A percentile compares a stretch with the other conserved stretches of the same genome.
Conservation (phyloP, 2,888 invertebrate genomes). For the Tricholauxania praeusta region DNA sequence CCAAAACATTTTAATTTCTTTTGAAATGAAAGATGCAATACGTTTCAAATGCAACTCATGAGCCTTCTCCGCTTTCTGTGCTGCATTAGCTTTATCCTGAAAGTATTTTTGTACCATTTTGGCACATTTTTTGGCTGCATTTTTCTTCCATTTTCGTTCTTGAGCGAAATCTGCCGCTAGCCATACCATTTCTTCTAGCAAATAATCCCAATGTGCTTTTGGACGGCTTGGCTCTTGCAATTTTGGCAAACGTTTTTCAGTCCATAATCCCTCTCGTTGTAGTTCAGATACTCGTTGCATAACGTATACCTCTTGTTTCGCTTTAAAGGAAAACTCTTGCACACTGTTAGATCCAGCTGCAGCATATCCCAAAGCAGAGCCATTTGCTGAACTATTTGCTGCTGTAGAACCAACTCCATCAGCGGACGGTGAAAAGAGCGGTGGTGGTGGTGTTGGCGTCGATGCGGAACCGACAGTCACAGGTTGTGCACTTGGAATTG, state of each 20-base stretch:
- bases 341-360: slow-evolving; percentile 49
- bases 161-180: slow-evolving; percentile 97
- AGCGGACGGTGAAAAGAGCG: slow-evolving; percentile 41
- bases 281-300: slow-evolving; percentile 92
- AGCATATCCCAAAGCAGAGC: slow-evolving; percentile 29
- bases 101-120: slow-evolving; percentile 92
- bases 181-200: slow-evolving; percentile 99
- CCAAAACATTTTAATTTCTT: slow-evolving; percentile 96
- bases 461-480: slow-evolving; percentile 35
- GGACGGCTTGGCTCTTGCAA: slow-evolving; percentile 89
- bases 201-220: slow-evolving; percentile 98
- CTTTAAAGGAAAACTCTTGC: slow-evolving; percentile 82
- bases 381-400: slow-evolving; percentile 39
- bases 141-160: slow-evolving; percentile 98
- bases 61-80: slow-evolving; percentile 91
- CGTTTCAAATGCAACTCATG: slow-evolving; percentile 87
- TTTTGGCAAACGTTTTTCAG: slow-evolving; percentile 90
- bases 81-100: slow-evolving; percentile 90
- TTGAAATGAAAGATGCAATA: slow-evolving; percentile 91
- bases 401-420: slow-evolving; percentile 37
- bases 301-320: slow-evolving; percentile 93
- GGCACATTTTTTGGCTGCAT: slow-evolving; percentile 92
- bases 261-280: slow-evolving; percentile 95
- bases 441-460: slow-evolving; percentile 37
- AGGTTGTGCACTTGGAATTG: slow-evolving; percentile 30